phyloP scores from a whole-genome alignment of 1,140 invertebrate genomes.

The Pygmarrhopalites habei region DNA sequence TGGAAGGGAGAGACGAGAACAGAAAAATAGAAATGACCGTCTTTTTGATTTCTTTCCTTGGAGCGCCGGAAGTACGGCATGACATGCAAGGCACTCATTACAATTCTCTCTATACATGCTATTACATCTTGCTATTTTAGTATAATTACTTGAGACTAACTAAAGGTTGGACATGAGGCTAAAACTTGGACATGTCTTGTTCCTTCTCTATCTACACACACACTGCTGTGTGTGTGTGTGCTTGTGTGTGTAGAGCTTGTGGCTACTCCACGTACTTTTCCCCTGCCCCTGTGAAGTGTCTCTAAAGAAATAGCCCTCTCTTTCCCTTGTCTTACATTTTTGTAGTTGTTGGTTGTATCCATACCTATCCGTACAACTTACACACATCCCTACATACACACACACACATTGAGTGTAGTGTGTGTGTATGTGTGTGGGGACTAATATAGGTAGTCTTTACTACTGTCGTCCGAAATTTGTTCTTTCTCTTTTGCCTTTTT shows the following conservation, averaged over 20 bases:
- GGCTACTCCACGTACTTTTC: background rate
- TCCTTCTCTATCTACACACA: background rate
- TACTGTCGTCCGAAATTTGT: background rate
- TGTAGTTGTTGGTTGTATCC: too few species aligned
- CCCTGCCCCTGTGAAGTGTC: background rate
- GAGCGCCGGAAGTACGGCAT: slow-evolving; percentile 32
- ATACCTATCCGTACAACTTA: too few species aligned
- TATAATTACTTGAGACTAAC: slow-evolving; percentile 36
- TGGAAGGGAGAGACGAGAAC: too few species aligned
- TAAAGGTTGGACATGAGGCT: background rate
- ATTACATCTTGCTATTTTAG: slow-evolving; percentile 38
- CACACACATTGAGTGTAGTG: too few species aligned
- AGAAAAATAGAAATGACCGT: slow-evolving; percentile 33
- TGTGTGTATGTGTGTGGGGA: background rate
- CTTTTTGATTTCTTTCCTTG: slow-evolving; percentile 32
- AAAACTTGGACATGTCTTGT: background rate
- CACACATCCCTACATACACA: too few species aligned
- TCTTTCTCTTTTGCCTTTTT: background rate
- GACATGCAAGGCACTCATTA: slow-evolving; percentile 39
- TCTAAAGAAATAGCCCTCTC: background rate
- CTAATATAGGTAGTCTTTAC: background rate
- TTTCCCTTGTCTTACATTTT: too few species aligned
- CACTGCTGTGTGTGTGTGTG: too few species aligned
- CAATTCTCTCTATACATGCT: slow-evolving; percentile 25
- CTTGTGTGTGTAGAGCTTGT: too few species aligned